Conservation (phyloP, 2,888 invertebrate genomes). For the Polyommatus icarus region DNA sequence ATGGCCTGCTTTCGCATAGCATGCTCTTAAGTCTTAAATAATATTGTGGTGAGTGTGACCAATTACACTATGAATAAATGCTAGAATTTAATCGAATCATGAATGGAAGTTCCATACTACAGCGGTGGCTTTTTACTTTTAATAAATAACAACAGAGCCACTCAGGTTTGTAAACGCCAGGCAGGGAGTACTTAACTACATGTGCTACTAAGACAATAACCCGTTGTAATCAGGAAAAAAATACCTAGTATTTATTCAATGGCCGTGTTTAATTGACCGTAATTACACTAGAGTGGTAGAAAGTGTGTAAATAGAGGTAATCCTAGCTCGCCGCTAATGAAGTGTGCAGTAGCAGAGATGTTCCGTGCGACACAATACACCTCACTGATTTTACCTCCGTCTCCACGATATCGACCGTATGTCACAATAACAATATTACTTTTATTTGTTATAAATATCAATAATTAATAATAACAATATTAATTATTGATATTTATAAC, state of each 20-base stretch:
- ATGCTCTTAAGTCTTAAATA: neutral
- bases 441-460: too few relatives aligned
- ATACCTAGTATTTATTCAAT: constrained; percentile 4
- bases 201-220: constrained; percentile 1
- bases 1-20: neutral
- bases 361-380: neutral
- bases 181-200: neutral
- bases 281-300: constrained; percentile 25
- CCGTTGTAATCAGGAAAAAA: neutral
- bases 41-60: neutral
- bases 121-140: neutral
- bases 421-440: too few relatives aligned
- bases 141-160: neutral
- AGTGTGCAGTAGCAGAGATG: neutral
- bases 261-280: constrained; percentile 26
- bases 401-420: neutral
- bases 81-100: neutral
- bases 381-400: neutral
- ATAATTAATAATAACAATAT: too few relatives aligned
- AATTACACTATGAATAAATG: neutral
- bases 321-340: constrained; percentile 19
- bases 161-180: neutral
- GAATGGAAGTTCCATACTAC: neutral
- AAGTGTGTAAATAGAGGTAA: constrained; percentile 19
- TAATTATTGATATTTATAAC: too few relatives aligned